These are phyloP conservation scores for Myotis planiceps DNA, from an alignment of 2,797 vertebrate species.

Conservation along the genomic window DNA sequence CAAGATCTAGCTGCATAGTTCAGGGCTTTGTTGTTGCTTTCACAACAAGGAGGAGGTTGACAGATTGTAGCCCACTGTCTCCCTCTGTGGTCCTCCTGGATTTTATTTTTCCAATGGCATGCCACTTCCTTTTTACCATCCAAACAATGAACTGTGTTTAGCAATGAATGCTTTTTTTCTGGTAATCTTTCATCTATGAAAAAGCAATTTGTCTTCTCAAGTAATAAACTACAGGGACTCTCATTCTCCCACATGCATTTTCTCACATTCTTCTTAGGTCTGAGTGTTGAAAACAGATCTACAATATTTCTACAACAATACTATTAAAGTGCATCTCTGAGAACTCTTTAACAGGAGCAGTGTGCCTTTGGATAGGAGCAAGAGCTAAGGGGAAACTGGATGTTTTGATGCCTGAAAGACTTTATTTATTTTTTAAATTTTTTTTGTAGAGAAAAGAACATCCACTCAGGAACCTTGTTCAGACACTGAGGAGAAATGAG, in stretches of 20 bases:
- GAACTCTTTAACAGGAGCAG: not conserved
- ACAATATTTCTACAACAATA: conserved; percentile 46
- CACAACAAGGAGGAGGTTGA: not conserved
- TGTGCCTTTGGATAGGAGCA: not conserved
- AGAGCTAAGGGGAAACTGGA: not conserved
- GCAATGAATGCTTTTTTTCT: conserved; percentile 16
- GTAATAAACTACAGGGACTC: conserved; percentile 32
- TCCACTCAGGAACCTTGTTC: not conserved
- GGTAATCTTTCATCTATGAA: conserved; percentile 37
- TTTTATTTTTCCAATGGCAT: not conserved
- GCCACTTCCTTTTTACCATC: not conserved
- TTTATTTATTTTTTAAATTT: not conserved
- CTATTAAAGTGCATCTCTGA: not conserved
- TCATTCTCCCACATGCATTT: not conserved
- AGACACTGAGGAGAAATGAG: not conserved
- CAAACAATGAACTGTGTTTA: not conserved
- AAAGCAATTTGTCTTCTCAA: conserved; percentile 53
- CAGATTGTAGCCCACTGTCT: not conserved
- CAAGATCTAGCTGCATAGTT: not conserved
- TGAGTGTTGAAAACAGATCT: conserved; percentile 21
- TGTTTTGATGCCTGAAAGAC: not conserved
- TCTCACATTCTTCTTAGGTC: conserved; percentile 27
- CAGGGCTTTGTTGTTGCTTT: conserved; percentile 18
- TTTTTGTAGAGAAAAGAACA: not conserved
- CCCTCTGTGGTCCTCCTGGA: not conserved